A percentile compares a stretch with the other conserved stretches of the same genome.
Evolutionary conservation across 2,888 invertebrate species (phyloP).

Genomic region (Trimorus sp.): DNA sequence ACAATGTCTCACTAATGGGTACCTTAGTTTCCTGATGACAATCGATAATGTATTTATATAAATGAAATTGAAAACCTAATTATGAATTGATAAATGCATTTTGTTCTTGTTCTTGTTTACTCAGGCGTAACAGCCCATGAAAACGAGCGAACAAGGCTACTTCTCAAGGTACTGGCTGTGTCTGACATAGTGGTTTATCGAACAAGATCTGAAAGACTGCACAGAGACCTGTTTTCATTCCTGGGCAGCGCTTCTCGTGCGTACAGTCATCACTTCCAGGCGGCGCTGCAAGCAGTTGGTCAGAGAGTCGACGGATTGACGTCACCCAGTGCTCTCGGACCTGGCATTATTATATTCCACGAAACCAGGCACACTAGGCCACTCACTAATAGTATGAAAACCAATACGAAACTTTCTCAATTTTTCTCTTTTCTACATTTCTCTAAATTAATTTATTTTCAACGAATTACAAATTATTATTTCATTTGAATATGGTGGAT

Average conservation of each 20-base stretch:
- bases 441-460: conserved; percentile 35
- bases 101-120: not conserved
- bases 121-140: conserved; percentile 83
- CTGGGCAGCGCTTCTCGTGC: conserved; percentile 89
- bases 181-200: conserved; percentile 91
- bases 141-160: conserved; percentile 86
- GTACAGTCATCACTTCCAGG: conserved; percentile 88
- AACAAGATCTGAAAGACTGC: conserved; percentile 88
- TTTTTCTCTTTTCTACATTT: too few species aligned
- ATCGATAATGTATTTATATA: too few species aligned
- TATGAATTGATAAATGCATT: not conserved
- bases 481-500: not conserved
- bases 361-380: conserved; percentile 89
- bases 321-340: conserved; percentile 85
- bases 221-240: conserved; percentile 89
- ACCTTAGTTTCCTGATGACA: too few species aligned
- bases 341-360: conserved; percentile 90
- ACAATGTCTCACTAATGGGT: too few species aligned
- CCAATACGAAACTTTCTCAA: too few species aligned
- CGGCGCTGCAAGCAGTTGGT: conserved; percentile 82
- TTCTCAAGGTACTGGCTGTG: conserved; percentile 90
- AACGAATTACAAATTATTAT: conserved; percentile 18
- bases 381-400: conserved; percentile 83
- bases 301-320: conserved; percentile 79
- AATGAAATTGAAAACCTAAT: too few species aligned